Percentiles rank a stretch among this genome's conserved stretches.
Conservation (phyloP, 2,113 vertebrate species). For the Poicephalus gulielmi region DNA sequence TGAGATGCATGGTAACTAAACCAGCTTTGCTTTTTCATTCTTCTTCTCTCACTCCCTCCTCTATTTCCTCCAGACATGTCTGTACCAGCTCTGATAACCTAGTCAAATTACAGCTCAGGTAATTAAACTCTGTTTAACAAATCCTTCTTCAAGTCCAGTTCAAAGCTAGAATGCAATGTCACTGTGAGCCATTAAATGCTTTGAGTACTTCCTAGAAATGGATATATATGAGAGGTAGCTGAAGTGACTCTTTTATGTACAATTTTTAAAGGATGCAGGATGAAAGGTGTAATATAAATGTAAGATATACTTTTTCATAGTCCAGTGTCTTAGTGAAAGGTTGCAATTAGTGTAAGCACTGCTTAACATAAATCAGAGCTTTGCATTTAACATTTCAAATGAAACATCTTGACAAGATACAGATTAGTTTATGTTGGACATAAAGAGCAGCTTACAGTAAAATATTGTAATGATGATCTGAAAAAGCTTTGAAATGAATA, state of each 20-base stretch:
- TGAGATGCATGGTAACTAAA: background rate
- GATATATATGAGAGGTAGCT: background rate
- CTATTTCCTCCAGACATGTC: background rate
- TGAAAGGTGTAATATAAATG: constrained; percentile 22
- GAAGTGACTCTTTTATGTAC: background rate
- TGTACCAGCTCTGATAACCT: background rate
- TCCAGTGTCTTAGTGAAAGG: constrained; percentile 32
- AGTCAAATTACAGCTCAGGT: background rate
- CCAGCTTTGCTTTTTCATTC: background rate
- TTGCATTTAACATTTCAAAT: constrained; percentile 60
- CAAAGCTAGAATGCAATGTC: background rate
- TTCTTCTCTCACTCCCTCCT: background rate
- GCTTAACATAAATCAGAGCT: constrained; percentile 64
- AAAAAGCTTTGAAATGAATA: constrained; percentile 63
- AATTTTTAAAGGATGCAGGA: background rate
- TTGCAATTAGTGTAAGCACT: constrained; percentile 60
- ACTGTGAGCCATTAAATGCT: background rate
- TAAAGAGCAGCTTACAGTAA: constrained; percentile 59
- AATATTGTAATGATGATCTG: constrained; percentile 34
- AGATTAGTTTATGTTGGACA: constrained; percentile 57
- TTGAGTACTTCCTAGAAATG: background rate
- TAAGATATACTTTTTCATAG: constrained; percentile 24
- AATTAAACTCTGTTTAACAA: background rate
- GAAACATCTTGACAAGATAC: constrained; percentile 43
- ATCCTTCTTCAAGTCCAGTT: background rate